Percentiles rank a stretch among this genome's conserved stretches.
Evolutionary conservation across 2,113 vertebrate genomes (phyloP).

Genomic region (Thalassarche chlororhynchos): DNA sequence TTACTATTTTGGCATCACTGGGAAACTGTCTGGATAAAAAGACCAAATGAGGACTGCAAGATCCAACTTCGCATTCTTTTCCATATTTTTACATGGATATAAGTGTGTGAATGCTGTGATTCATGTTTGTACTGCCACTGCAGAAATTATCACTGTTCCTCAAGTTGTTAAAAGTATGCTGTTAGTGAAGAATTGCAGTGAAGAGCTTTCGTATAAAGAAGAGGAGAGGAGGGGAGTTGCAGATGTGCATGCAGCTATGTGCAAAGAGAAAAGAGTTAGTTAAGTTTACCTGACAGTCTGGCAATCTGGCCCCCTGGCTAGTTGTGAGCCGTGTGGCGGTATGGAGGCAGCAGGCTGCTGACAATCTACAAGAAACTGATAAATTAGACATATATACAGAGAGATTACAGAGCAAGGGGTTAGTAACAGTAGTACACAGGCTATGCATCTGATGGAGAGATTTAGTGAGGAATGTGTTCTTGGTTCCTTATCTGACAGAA

Average conservation of each 20-base stretch:
- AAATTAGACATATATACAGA: slow-evolving; percentile 99
- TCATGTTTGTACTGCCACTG: neutral
- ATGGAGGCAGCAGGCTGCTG: slow-evolving; percentile 98
- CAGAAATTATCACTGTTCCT: neutral
- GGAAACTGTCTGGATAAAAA: neutral
- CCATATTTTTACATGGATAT: neutral
- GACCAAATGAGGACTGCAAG: neutral
- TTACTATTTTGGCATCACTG: neutral
- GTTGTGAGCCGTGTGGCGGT: slow-evolving; percentile 94
- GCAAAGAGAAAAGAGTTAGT: slow-evolving; percentile 51
- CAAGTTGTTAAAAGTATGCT: neutral
- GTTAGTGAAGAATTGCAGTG: neutral
- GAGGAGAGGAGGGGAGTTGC: neutral
- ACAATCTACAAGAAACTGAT: slow-evolving; percentile 99
- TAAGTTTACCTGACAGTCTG: slow-evolving; percentile 88
- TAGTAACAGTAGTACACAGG: slow-evolving; percentile 71
- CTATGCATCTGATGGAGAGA: slow-evolving; percentile 68
- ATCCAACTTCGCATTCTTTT: neutral
- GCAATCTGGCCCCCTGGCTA: slow-evolving; percentile 88
- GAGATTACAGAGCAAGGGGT: slow-evolving; percentile 86
- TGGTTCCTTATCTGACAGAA: slow-evolving; percentile 37
- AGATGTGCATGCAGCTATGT: slow-evolving; percentile 57
- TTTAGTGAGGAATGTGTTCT: slow-evolving; percentile 77
- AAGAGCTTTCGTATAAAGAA: neutral
- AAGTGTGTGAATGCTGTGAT: neutral